Percentiles rank a stretch among this genome's conserved stretches.
phyloP scores from a whole-genome alignment of 2,888 invertebrate species.

The Conops quadrifasciatus region DNA sequence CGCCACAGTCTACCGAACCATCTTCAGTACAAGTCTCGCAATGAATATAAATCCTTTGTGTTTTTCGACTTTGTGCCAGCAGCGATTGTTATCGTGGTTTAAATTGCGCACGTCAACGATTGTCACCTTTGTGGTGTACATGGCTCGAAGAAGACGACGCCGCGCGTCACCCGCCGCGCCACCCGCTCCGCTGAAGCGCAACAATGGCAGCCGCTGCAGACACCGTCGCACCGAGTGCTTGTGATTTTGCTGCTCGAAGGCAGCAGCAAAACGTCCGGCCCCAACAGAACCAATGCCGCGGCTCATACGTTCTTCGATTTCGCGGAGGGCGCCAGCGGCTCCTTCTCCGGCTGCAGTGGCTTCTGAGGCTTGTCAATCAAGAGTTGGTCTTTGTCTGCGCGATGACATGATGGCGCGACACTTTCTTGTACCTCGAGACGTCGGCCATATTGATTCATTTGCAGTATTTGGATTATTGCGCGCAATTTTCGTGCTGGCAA shows the following conservation, averaged over 20 bases:
- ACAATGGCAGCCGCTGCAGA: constrained; percentile 38
- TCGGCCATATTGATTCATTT: constrained; percentile 43
- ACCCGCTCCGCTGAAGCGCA: not conserved
- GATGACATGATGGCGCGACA: constrained; percentile 50
- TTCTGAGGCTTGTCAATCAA: constrained; percentile 49
- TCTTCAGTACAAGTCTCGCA: not conserved
- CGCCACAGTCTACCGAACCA: not conserved
- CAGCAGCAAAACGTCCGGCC: not conserved
- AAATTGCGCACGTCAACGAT: constrained; percentile 53
- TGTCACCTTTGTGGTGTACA: constrained; percentile 48
- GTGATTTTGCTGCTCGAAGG: constrained; percentile 1
- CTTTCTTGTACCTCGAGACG: constrained; percentile 30
- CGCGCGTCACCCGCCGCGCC: not conserved
- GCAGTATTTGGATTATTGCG: constrained; percentile 23
- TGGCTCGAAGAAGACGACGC: not conserved
- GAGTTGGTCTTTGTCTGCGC: constrained; percentile 49
- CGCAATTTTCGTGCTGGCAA: constrained; percentile 11
- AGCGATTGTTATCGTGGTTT: constrained; percentile 52
- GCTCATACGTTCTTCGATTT: constrained; percentile 28
- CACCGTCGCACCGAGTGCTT: constrained; percentile 5
- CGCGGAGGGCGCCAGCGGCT: constrained; percentile 36
- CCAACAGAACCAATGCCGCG: not conserved
- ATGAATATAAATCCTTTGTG: constrained; percentile 39
- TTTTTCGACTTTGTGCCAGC: constrained; percentile 45
- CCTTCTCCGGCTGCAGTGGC: not conserved